These are phyloP conservation scores for Synanceia verrucosa DNA, from an alignment of 2,797 vertebrate genomes.

Conservation along the genomic window DNA sequence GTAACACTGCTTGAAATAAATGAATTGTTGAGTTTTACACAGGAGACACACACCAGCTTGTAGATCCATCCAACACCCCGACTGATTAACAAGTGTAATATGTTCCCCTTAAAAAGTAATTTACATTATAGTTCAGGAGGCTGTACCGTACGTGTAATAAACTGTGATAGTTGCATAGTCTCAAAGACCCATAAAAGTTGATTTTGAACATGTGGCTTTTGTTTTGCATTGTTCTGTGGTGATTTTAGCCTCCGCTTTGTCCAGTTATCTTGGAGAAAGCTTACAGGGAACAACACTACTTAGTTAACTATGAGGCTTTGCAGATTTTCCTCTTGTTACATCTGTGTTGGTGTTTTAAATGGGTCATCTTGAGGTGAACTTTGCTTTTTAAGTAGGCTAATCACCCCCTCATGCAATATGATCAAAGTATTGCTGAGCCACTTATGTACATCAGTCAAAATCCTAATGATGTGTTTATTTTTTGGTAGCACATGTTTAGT, in stretches of 20 bases:
- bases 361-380: not conserved
- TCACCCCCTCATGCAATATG: conserved; percentile 2
- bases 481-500: conserved; percentile 48
- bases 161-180: not conserved
- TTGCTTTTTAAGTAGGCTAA: not conserved
- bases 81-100: no score
- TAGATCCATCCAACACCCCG: no score
- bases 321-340: not conserved
- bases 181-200: not conserved
- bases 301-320: not conserved
- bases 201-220: not conserved
- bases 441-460: conserved; percentile 51
- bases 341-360: not conserved
- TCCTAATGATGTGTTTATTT: conserved; percentile 71
- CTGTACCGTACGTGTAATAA: no score
- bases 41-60: no score
- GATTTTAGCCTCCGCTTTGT: not conserved
- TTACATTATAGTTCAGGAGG: not conserved
- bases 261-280: not conserved
- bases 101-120: not conserved
- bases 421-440: conserved; percentile 27
- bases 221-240: not conserved
- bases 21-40: no score
- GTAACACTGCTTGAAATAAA: no score
- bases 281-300: not conserved